phyloP scores from a whole-genome alignment of 2,888 invertebrate species.

The Matsumyia berberina region DNA sequence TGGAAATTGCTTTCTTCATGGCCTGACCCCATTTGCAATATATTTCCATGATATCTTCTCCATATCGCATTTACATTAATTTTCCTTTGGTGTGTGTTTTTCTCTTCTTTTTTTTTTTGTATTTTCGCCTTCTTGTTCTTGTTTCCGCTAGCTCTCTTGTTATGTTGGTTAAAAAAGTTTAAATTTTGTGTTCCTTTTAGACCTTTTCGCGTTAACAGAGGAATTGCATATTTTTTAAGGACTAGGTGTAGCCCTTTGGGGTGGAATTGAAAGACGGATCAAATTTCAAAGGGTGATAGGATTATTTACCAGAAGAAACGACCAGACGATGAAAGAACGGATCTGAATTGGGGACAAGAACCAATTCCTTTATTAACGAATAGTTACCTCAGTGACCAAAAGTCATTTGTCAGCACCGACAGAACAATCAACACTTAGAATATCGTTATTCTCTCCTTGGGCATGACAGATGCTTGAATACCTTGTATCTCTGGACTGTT shows the following conservation, averaged over 20 bases:
- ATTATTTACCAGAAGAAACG: too few relatives aligned
- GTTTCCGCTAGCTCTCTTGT: background rate
- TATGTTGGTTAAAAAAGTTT: conserved; percentile 17
- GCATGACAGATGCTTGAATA: too few relatives aligned
- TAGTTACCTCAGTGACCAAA: too few relatives aligned
- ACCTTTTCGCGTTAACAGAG: conserved; percentile 24
- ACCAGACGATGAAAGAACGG: too few relatives aligned
- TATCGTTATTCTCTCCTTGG: too few relatives aligned
- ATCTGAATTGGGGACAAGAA: too few relatives aligned
- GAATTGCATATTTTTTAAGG: background rate
- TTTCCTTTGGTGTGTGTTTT: conserved; percentile 57
- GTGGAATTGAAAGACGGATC: too few relatives aligned
- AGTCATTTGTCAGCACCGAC: too few relatives aligned
- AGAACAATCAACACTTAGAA: too few relatives aligned
- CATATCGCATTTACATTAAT: conserved; percentile 75
- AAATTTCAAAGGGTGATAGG: too few relatives aligned
- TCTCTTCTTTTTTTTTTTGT: conserved; percentile 30
- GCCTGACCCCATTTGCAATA: conserved; percentile 75
- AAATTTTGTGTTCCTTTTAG: conserved; percentile 6
- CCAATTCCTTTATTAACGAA: too few relatives aligned
- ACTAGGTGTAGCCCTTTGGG: background rate
- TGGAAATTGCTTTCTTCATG: conserved; percentile 76
- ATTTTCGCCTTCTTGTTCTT: conserved; percentile 3
- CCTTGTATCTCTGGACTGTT: too few relatives aligned
- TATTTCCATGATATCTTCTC: conserved; percentile 75